Evolutionary conservation across 2,888 invertebrate species (phyloP).

Genomic region (Macropis europaea): DNA sequence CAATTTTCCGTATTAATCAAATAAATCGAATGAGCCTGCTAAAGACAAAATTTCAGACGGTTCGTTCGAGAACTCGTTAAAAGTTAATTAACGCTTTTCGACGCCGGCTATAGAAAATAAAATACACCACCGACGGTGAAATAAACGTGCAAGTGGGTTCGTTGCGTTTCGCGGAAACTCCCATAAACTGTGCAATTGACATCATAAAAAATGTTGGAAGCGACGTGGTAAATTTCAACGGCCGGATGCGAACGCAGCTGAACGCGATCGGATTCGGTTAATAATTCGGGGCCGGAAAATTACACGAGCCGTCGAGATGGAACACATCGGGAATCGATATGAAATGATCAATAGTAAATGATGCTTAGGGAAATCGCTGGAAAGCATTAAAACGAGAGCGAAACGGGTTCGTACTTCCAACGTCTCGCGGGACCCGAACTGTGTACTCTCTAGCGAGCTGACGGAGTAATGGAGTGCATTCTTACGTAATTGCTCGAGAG

Average conservation of each 20-base stretch:
- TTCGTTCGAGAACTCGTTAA: too few relatives aligned
- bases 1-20: too few relatives aligned
- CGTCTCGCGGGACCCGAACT: neutral
- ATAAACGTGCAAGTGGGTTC: neutral
- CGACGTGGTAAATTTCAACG: neutral
- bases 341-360: constrained; percentile 6
- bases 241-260: neutral
- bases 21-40: too few relatives aligned
- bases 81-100: neutral
- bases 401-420: constrained; percentile 19
- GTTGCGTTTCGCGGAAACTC: neutral
- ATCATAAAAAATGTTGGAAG: neutral
- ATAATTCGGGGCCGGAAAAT: constrained; percentile 21
- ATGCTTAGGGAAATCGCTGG: constrained; percentile 4
- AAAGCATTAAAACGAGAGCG: neutral
- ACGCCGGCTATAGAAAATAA: neutral
- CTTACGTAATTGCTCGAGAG: neutral
- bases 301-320: neutral
- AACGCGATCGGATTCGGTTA: constrained; percentile 12
- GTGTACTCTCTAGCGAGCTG: neutral
- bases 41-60: too few relatives aligned
- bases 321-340: constrained; percentile 7
- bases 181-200: neutral
- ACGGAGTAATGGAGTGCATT: neutral
- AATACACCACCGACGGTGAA: neutral